Percentiles rank a stretch among this genome's conserved stretches.
Evolutionary conservation across 92 coral and sea anemone genomes (phyloP).

Genomic region (Micromussa lordhowensis): DNA sequence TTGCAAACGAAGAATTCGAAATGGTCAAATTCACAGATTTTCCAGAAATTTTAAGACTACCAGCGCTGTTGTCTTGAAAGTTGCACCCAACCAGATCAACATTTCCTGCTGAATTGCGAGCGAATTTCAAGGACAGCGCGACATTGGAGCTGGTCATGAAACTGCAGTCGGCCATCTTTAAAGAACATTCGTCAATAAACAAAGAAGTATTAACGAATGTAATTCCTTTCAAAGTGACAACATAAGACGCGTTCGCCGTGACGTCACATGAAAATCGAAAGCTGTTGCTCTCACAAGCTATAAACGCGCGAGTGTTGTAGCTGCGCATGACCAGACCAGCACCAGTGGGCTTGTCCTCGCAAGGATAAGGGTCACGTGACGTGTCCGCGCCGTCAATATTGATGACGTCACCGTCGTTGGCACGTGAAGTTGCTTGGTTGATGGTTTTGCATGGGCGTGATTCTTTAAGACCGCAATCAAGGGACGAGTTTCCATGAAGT

Average conservation of each 20-base stretch:
- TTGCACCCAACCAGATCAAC: constrained; percentile 4
- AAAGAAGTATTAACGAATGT: constrained; percentile 18
- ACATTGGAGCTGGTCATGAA: not conserved
- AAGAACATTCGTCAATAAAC: constrained; percentile 15
- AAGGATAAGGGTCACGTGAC: constrained; percentile 47
- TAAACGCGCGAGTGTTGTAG: constrained; percentile 1
- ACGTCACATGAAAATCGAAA: constrained; percentile 5
- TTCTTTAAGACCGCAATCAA: constrained; percentile 6
- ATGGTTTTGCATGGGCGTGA: constrained; percentile 13
- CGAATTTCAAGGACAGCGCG: not conserved
- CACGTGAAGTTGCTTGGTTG: constrained; percentile 1
- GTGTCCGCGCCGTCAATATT: constrained; percentile 32
- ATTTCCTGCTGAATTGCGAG: not conserved
- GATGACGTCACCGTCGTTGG: constrained; percentile 16
- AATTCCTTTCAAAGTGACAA: constrained; percentile 8
- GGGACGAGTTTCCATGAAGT: not conserved
- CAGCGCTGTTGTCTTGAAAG: constrained; percentile 19
- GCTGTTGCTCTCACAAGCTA: constrained; percentile 10
- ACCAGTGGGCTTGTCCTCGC: not conserved
- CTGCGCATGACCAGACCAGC: constrained; percentile 1
- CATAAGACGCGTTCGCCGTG: not conserved
- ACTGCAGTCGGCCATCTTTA: constrained; percentile 2
- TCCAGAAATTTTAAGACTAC: not conserved
- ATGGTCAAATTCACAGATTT: constrained; percentile 12
- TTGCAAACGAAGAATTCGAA: not conserved